Evolutionary conservation across 2,113 vertebrate species (phyloP), one percentile per base, ranked within the genome.

Genomic region (Colaptes auratus): DNA sequence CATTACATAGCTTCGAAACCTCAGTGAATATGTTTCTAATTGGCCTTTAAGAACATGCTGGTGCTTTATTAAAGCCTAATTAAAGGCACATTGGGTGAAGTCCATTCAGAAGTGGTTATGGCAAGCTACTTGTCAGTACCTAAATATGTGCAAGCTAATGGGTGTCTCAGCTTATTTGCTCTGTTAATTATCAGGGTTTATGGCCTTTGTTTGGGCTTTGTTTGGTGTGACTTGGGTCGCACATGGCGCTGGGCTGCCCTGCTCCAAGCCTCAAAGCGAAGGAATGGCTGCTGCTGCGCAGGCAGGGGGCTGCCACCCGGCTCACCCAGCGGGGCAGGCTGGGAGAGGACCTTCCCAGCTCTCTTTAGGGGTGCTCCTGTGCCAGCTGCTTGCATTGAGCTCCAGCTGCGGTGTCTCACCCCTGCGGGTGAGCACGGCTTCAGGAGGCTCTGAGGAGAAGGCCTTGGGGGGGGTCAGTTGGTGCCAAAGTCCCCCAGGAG

Each of bases 31-130:
- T 97, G 97, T 96, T 97, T 97, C 96, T 97, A 97, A 97, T 96
- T 97, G 97, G 90, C 96, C 94, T 96, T 95, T 96, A 94, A 96
- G 94, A 97, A 95, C 95, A 96, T 61, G 91, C 93, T 96, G 96
- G 95, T 89, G 94, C 96, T 97, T 97, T 97, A 97, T 97, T 96
- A 97, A 97, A 94, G 71, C 82, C 92, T 97, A 96, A 97, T 97
- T 97, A 96, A 96, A 96, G 76, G 88, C 97, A 97, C 93, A 96
- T 96, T 97, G 94, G 80, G 86, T 86, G 75, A 80, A 88, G 64
- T 77, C 91, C 87, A 95, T 96, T 96, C 96, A 95, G 92, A 95
- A 97, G 94, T 91, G 78, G 91, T 95, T 96, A 94, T 79, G 93
- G 81, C 8, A 0, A 94, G 86, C 89, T 92, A 95, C 94, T 96